phyloP scores from a whole-genome alignment of 2,113 vertebrate species.

The Riparia riparia region DNA sequence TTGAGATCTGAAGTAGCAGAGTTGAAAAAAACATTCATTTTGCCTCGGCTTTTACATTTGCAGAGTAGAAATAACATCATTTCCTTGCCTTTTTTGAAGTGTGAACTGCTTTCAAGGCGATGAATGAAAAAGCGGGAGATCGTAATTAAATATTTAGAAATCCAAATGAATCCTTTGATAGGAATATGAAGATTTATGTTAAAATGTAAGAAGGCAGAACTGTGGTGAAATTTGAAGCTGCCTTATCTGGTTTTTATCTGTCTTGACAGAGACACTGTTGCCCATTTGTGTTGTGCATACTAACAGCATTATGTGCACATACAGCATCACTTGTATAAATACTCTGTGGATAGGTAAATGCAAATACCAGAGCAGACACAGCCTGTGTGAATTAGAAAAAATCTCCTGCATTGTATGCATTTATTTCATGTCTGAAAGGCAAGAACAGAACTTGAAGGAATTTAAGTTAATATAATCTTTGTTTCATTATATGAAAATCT shows the following conservation, averaged over 20 bases:
- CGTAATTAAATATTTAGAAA: constrained; percentile 48
- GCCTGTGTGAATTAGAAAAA: neutral
- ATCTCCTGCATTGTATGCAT: neutral
- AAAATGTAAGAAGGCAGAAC: neutral
- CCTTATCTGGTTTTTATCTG: neutral
- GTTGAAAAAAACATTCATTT: neutral
- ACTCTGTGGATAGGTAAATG: neutral
- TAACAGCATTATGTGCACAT: neutral
- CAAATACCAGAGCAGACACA: neutral
- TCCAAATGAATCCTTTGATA: constrained; percentile 18
- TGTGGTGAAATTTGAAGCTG: neutral
- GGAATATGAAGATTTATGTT: constrained; percentile 11
- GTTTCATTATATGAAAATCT: neutral
- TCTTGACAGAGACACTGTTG: neutral
- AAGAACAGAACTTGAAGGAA: neutral
- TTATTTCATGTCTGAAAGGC: neutral
- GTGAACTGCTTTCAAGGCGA: neutral
- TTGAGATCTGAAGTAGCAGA: neutral
- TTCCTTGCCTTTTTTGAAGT: neutral
- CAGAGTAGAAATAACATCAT: neutral
- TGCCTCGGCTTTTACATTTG: neutral
- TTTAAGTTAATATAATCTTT: neutral
- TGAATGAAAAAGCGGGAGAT: neutral
- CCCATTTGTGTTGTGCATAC: neutral
- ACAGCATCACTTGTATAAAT: neutral